Evolutionary conservation across 1,140 invertebrate species (phyloP).

Genomic region (Diorhabda elongata): DNA sequence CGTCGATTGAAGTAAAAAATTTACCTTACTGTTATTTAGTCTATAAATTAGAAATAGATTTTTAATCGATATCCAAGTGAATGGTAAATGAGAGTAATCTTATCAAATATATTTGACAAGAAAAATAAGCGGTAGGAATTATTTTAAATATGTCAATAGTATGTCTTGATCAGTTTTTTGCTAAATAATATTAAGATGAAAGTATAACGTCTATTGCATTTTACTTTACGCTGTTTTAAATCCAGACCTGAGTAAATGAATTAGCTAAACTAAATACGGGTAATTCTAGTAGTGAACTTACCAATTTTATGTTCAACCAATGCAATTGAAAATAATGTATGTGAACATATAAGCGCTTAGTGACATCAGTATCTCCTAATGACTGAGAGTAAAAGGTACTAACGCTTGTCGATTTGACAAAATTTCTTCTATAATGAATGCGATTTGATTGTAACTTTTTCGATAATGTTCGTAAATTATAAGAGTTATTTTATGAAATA

Average conservation of each 20-base stretch:
- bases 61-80: too few relatives aligned
- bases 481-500: slow-evolving; percentile 37
- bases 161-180: slow-evolving; percentile 1
- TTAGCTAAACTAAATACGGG: slow-evolving; percentile 17
- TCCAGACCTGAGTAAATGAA: slow-evolving; percentile 14
- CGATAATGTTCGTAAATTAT: slow-evolving; percentile 38
- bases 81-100: too few relatives aligned
- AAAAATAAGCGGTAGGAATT: background rate
- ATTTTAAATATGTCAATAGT: background rate
- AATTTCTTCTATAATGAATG: slow-evolving; percentile 9
- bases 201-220: slow-evolving; percentile 11
- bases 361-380: slow-evolving; percentile 44
- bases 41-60: too few relatives aligned
- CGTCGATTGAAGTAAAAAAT: slow-evolving; percentile 4
- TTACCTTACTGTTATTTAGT: background rate
- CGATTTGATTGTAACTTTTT: slow-evolving; percentile 33
- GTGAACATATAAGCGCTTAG: slow-evolving; percentile 22
- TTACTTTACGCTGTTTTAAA: slow-evolving; percentile 10
- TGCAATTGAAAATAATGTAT: slow-evolving; percentile 12
- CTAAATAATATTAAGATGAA: slow-evolving; percentile 15
- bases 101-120: background rate
- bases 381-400: slow-evolving; percentile 16
- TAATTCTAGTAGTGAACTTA: background rate
- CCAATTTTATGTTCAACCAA: slow-evolving; percentile 12
- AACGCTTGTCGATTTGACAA: slow-evolving; percentile 18